A percentile compares a stretch with the other conserved stretches of the same genome.
These are phyloP conservation scores for Clarias batrachus DNA, from an alignment of 2,113 vertebrate species.

Conservation along the genomic window DNA sequence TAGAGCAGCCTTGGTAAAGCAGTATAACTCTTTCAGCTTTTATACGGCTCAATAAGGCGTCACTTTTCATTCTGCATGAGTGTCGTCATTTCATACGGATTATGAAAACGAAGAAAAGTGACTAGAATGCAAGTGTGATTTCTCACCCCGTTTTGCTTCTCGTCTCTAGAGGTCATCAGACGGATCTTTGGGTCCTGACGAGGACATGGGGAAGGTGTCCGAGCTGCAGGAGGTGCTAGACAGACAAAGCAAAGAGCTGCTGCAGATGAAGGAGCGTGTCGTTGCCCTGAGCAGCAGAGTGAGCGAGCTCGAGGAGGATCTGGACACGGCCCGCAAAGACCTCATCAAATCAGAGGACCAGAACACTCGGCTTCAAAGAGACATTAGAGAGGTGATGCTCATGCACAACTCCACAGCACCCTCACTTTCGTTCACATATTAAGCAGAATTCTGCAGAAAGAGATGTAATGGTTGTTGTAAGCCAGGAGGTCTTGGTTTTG, in stretches of 20 bases:
- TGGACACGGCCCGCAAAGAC: slow-evolving; percentile 94
- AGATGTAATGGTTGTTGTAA: neutral
- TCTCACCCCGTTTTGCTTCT: neutral
- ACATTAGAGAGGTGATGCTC: slow-evolving; percentile 83
- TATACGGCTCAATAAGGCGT: neutral
- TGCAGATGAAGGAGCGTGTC: slow-evolving; percentile 94
- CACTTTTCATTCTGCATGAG: neutral
- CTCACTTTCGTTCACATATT: neutral
- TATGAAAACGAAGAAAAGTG: neutral
- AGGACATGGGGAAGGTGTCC: slow-evolving; percentile 80
- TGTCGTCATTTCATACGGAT: neutral
- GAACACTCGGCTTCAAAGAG: slow-evolving; percentile 89
- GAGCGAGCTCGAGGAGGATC: slow-evolving; percentile 90
- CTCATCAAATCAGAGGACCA: slow-evolving; percentile 92
- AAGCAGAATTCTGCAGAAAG: neutral
- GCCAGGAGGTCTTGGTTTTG: neutral
- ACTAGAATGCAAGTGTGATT: neutral
- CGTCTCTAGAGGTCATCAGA: slow-evolving; percentile 82
- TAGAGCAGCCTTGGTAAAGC: neutral
- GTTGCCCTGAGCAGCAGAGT: slow-evolving; percentile 81
- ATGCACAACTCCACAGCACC: too few relatives aligned
- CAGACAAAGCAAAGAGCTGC: slow-evolving; percentile 84
- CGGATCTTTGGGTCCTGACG: slow-evolving; percentile 82
- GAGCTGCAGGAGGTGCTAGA: slow-evolving; percentile 93
- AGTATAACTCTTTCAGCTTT: neutral